Evolutionary conservation across 2,797 vertebrate species (phyloP).

Genomic region (Gallinago nigripennis): DNA sequence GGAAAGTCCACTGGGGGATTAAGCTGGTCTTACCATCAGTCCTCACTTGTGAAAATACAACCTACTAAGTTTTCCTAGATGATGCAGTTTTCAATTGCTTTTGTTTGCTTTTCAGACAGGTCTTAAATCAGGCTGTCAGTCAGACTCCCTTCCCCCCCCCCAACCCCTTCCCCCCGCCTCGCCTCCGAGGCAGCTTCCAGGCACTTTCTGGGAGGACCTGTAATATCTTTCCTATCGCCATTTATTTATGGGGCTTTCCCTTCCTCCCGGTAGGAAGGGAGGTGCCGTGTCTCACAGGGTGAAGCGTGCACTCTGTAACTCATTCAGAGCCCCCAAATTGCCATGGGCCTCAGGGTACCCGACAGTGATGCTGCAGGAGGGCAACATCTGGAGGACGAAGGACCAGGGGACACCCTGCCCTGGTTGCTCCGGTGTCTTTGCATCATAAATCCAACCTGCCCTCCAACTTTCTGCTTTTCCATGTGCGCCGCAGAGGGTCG

Average conservation of each 20-base stretch:
- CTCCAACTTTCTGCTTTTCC: background rate
- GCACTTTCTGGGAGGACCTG: constrained; percentile 10
- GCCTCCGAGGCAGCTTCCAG: background rate
- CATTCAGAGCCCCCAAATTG: fast-evolving
- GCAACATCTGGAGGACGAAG: fast-evolving
- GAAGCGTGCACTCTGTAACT: background rate
- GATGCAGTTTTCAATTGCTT: constrained; percentile 63
- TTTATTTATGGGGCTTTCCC: constrained; percentile 27
- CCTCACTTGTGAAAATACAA: constrained; percentile 71
- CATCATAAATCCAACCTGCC: fast-evolving
- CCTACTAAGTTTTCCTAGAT: constrained; percentile 65
- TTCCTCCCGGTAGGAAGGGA: background rate
- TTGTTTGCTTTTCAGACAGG: constrained; percentile 67
- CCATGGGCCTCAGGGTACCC: fast-evolving
- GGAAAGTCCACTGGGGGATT: constrained; percentile 61
- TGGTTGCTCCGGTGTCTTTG: fast-evolving
- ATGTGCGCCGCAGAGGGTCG: background rate
- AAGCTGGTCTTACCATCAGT: constrained; percentile 59
- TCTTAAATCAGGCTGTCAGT: constrained; percentile 67
- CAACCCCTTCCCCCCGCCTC: background rate
- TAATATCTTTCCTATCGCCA: background rate
- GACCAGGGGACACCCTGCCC: fast-evolving
- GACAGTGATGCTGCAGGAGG: fast-evolving
- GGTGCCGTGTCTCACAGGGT: fast-evolving
- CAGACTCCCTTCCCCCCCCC: background rate